Conservation (phyloP, 2,113 vertebrate species). For the Gracilinanus agilis region DNA sequence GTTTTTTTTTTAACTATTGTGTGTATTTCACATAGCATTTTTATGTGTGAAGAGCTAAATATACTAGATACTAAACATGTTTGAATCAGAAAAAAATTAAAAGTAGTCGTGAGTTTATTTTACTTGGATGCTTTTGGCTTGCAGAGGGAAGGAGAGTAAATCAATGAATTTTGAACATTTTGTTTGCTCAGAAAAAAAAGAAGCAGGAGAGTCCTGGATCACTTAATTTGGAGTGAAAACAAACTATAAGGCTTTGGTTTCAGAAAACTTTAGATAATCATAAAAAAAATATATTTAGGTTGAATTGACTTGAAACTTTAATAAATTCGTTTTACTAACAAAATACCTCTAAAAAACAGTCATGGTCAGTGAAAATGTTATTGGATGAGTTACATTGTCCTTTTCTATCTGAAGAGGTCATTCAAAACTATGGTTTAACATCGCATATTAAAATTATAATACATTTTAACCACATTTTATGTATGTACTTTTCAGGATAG, state of each 20-base stretch:
- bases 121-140: not conserved
- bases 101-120: not conserved
- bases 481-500: constrained; percentile 90
- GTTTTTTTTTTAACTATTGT: not conserved
- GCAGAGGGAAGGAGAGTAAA: not conserved
- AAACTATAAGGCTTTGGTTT: not conserved
- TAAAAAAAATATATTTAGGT: not conserved
- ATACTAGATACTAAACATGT: not conserved
- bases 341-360: not conserved
- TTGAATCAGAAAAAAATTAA: not conserved
- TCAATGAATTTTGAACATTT: not conserved
- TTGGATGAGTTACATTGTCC: not conserved
- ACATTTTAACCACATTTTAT: constrained; percentile 49
- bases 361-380: not conserved
- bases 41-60: not conserved
- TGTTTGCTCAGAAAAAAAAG: not conserved
- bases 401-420: constrained; percentile 38
- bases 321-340: not conserved
- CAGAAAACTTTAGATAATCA: not conserved
- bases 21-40: not conserved
- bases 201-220: not conserved
- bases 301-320: not conserved
- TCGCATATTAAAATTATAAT: constrained; percentile 20
- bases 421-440: constrained; percentile 41
- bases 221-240: not conserved